These are phyloP conservation scores for Gopherus evgoodei DNA, from an alignment of 2,113 vertebrate species.

Conservation along the genomic window DNA sequence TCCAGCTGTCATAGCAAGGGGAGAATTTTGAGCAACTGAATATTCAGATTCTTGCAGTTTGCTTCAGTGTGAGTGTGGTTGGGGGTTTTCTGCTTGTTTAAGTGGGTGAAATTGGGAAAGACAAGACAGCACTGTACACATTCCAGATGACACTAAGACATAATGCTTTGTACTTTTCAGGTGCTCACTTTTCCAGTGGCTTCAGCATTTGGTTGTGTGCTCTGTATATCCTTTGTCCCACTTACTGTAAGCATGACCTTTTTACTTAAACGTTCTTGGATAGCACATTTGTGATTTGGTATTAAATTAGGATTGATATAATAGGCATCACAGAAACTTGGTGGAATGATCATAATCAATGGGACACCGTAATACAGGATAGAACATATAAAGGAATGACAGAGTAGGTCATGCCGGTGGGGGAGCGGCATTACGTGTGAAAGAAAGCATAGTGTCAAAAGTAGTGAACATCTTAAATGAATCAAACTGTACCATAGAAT, in stretches of 20 bases:
- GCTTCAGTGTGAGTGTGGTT: neutral
- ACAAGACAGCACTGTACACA: neutral
- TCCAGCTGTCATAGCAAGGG: neutral
- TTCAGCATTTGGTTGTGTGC: slow-evolving; percentile 37
- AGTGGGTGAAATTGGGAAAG: neutral
- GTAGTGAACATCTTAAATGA: neutral
- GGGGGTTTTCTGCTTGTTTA: neutral
- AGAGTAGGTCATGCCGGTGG: neutral
- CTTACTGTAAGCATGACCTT: slow-evolving; percentile 24
- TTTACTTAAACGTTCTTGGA: neutral
- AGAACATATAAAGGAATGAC: neutral
- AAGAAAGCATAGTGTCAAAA: neutral
- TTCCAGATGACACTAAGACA: neutral
- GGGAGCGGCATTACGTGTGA: neutral
- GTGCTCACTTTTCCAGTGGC: neutral
- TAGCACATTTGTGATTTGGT: neutral
- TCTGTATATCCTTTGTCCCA: slow-evolving; percentile 10
- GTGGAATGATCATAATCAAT: neutral
- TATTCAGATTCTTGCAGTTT: neutral
- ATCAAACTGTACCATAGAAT: neutral
- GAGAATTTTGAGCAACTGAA: neutral
- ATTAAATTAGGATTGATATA: neutral
- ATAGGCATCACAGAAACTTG: neutral
- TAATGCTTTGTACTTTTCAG: slow-evolving; percentile 45
- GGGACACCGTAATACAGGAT: neutral